Evolutionary conservation across 2,113 vertebrate genomes (phyloP), one percentile per base, ranked within the genome.

Genomic region (Poeciliopsis prolifica): DNA sequence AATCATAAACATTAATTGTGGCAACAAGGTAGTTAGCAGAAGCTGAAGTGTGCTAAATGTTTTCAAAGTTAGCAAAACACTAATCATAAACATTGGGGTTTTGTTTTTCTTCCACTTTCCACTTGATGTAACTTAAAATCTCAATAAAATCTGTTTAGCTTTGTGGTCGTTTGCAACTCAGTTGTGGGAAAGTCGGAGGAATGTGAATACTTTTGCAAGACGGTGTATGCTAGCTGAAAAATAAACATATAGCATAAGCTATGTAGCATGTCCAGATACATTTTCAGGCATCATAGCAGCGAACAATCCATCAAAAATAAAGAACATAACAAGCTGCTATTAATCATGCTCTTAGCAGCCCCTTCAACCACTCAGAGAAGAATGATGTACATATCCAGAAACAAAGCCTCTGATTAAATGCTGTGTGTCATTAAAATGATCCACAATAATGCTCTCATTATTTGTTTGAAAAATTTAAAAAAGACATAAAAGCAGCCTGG

Each of bases 321-420:
- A 35, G 44, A 70, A 48, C 26, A 64, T 31, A 13, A 31, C 22
- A 0, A 48, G 5, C 51, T 77, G 4, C 13, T 2, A 78, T 58
- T 35, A 62, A 68, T 75, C 58, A 31, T 3, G 42, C 8, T 0
- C 13, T 62, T 78, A 68, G 75, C 70, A 61, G 77, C 58, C 12
- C 66, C 70, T 8, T 44, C 60, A 30, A 67, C 29, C 33, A 61
- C 31, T 35, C 35, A 17, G 26, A 12, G 61, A 11, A 15, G 61
- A 17, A 8, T 28, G 37, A 69, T 58, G 75, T 68, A 37, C 66
- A 79, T 87, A 1, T 74, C 26, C 54, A n/a, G 19, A 28, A 58
- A n/a, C 8, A 62, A 72, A 22, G 40, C 17, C 5, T 5, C 61
- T 64, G 28, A 72, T 63, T 71, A 29, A 15, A 22, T 29, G 40